These are phyloP conservation scores for Trichomycterus rosablanca DNA, from an alignment of 2,113 vertebrate genomes.

Conservation along the genomic window DNA sequence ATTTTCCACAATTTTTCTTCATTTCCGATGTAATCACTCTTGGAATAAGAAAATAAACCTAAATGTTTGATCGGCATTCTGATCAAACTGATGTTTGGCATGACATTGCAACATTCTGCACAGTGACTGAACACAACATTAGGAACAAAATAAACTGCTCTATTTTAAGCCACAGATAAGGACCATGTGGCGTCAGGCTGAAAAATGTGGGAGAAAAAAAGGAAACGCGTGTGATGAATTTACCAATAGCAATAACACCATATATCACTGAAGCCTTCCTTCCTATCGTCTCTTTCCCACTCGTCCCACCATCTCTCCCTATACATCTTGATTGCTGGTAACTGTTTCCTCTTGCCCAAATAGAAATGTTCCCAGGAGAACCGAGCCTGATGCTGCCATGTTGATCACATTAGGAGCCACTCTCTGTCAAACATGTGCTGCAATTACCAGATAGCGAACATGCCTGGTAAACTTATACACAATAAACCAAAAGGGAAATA, in stretches of 20 bases:
- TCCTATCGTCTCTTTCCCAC: constrained; percentile 30
- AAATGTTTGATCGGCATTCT: background rate
- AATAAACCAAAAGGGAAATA: constrained; percentile 19
- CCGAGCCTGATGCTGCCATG: constrained; percentile 20
- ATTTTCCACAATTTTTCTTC: too few species aligned
- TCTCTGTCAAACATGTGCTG: constrained; percentile 26
- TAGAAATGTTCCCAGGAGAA: constrained; percentile 30
- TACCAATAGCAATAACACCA: constrained; percentile 40
- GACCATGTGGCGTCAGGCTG: background rate
- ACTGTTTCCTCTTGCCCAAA: constrained; percentile 37
- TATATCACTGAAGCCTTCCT: constrained; percentile 30
- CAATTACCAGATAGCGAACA: constrained; percentile 26
- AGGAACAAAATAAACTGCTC: constrained; percentile 6
- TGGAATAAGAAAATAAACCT: too few species aligned
- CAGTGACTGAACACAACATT: constrained; percentile 3
- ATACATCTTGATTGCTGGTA: constrained; percentile 16
- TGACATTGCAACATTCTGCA: background rate
- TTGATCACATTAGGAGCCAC: constrained; percentile 37
- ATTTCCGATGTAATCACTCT: too few species aligned
- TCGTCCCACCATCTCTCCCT: constrained; percentile 4
- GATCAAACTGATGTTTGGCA: background rate
- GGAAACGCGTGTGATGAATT: constrained; percentile 23
- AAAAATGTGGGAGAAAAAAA: constrained; percentile 10
- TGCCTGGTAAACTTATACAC: constrained; percentile 36
- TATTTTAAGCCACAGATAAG: constrained; percentile 30